Evolutionary conservation across 2,797 vertebrate species (phyloP).

Genomic region (Melanotaenia parkinsoni): DNA sequence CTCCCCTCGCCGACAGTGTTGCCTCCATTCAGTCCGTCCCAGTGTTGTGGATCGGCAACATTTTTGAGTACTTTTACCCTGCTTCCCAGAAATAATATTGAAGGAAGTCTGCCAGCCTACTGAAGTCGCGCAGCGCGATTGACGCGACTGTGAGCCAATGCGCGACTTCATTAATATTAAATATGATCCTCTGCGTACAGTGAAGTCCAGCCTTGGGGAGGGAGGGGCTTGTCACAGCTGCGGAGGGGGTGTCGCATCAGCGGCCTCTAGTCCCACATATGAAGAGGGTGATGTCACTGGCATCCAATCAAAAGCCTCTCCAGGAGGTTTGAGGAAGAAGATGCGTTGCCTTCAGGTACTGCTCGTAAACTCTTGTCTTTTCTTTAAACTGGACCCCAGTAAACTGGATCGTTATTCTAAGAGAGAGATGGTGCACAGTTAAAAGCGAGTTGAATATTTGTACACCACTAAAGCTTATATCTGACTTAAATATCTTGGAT

Average conservation of each 20-base stretch:
- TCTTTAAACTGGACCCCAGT: no score
- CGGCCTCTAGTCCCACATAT: constrained; percentile 57
- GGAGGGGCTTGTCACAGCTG: constrained; percentile 63
- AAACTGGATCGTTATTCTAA: no score
- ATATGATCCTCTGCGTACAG: constrained; percentile 38
- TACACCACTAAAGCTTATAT: neutral
- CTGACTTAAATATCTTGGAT: neutral
- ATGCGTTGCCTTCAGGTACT: constrained; percentile 51
- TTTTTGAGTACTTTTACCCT: constrained; percentile 89
- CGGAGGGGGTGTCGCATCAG: constrained; percentile 46
- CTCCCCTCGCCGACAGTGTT: constrained; percentile 59
- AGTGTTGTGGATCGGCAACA: constrained; percentile 85
- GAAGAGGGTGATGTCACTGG: constrained; percentile 89
- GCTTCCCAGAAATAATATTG: constrained; percentile 85
- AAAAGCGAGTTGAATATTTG: neutral
- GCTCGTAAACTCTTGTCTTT: constrained; percentile 29
- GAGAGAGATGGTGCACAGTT: neutral
- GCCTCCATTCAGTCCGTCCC: constrained; percentile 86
- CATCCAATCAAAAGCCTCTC: constrained; percentile 86
- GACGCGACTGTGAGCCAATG: constrained; percentile 83
- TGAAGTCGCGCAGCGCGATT: constrained; percentile 73
- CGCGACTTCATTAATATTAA: constrained; percentile 73
- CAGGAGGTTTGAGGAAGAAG: constrained; percentile 73
- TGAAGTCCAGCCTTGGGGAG: constrained; percentile 66
- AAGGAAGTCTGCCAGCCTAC: constrained; percentile 81